Conservation (phyloP, 2,888 invertebrate genomes). For the Limnephilus auricula region DNA sequence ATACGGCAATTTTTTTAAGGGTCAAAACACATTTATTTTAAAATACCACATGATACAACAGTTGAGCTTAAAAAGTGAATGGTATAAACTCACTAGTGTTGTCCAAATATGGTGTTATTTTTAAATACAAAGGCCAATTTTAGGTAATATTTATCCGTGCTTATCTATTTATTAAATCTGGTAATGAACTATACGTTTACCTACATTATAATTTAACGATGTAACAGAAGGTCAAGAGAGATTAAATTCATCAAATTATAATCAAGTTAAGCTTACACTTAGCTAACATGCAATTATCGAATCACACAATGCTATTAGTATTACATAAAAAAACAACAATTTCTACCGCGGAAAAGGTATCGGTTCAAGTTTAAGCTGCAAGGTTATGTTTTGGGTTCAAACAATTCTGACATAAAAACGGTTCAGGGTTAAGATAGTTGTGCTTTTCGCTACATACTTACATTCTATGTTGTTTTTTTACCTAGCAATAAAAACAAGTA, state of each 20-base stretch:
- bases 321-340: background rate
- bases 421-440: background rate
- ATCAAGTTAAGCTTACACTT: background rate
- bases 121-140: background rate
- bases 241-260: background rate
- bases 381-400: background rate
- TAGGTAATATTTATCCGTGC: background rate
- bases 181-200: background rate
- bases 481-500: background rate
- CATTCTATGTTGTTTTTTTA: background rate
- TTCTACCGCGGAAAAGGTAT: background rate
- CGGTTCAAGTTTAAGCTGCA: background rate
- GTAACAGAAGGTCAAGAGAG: constrained; percentile 19
- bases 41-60: background rate
- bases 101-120: background rate
- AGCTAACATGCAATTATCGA: background rate
- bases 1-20: too few relatives aligned
- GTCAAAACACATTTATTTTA: background rate
- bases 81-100: background rate
- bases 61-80: background rate
- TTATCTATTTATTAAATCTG: constrained; percentile 7
- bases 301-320: background rate
- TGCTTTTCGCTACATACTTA: background rate
- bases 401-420: background rate
- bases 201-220: constrained; percentile 3